phyloP scores from a whole-genome alignment of 1,140 invertebrate species.

The Oryzaephilus surinamensis region DNA sequence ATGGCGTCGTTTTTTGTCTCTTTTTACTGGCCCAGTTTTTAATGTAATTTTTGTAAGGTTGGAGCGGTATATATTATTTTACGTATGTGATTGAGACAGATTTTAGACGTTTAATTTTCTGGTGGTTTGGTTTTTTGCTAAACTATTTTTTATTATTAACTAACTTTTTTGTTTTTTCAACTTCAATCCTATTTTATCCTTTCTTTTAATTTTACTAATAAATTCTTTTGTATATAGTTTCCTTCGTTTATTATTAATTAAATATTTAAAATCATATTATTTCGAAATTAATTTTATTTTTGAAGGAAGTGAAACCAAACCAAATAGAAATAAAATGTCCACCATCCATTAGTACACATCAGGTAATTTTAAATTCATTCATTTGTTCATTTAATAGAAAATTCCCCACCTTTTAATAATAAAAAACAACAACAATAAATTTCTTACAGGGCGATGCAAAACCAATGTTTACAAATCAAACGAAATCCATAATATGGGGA shows the following conservation, averaged over 20 bases:
- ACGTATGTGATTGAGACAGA: no score
- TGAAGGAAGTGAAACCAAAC: conserved; percentile 11
- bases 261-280: no score
- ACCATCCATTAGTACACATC: conserved; percentile 3
- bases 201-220: no score
- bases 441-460: no score
- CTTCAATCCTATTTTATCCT: neutral
- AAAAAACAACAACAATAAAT: neutral
- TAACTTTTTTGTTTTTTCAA: conserved; percentile 14
- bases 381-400: neutral
- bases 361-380: conserved; percentile 5
- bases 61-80: no score
- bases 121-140: conserved; percentile 1
- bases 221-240: no score
- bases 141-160: conserved; percentile 12
- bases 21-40: no score
- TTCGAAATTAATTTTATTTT: no score
- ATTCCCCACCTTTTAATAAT: neutral
- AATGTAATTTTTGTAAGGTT: no score
- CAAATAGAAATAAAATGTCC: conserved; percentile 5
- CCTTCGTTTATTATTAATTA: no score
- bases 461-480: conserved; percentile 69
- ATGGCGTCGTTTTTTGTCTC: no score
- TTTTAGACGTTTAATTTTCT: no score
- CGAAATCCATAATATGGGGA: conserved; percentile 96